Evolutionary conservation across 2,113 vertebrate genomes (phyloP), one percentile per base, ranked within the genome.

Genomic region (Gambusia affinis): DNA sequence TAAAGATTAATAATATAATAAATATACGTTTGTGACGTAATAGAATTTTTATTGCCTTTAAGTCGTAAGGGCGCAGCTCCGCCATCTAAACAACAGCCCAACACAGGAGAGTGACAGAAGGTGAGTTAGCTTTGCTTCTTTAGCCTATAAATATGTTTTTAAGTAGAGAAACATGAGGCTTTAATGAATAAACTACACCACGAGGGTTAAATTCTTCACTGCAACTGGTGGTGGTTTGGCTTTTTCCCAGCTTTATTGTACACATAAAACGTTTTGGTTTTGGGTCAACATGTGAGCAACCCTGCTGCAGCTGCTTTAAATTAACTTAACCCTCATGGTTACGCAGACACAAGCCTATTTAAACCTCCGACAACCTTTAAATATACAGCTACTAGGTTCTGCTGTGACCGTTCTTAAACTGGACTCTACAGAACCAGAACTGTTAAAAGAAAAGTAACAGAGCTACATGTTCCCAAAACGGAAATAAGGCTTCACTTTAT

Each of bases 91-190:
- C 3, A 12, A 8, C 22, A 67, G 6, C 51, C 35, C 29, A 19
- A 24, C 67, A 27, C 76, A 57, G 70, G 15, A 70, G 54, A 0
- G n/a, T 8, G 70, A 80, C 79, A 81, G 51, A 51, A 87, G 91
- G 87, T 90, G 82, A 90, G 88, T 88, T 81, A 69, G 64, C 75
- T 47, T 27, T 6, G 30, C 61, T 65, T 12, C 37, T 73, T 63
- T 64, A 63, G 64, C 1, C 39, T 61, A n/a, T 2, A 4, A 51
- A 69, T 4, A 3, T 31, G 0, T 0, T 1, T 1, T 0, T 28
- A 63, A 6, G 12, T 19, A 11, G 6, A 2, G 2, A 0, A 14
- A 22, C 3, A 2, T 2, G 1, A 0, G 0, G 14, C 12, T 39
- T 75, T 35, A 2, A 33, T 37, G n/a, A 60, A 51, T 15, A 31